Base-by-base conservation (phyloP, 2,797 vertebrate genomes). In the Schizopygopsis malacanthus region DNA sequence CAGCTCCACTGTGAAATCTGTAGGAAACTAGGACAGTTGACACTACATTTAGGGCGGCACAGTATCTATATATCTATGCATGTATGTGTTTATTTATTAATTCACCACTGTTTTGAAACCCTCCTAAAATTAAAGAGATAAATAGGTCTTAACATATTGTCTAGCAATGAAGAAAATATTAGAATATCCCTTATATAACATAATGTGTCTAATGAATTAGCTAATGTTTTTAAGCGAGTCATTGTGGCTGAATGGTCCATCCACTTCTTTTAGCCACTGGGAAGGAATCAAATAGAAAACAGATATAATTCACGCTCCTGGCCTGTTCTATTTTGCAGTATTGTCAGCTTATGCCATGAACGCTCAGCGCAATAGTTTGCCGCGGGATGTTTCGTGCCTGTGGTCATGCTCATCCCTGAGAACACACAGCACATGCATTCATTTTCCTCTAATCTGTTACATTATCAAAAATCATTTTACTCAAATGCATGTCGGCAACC, bases 241-340 rank as follows among this genome's bases (percentile, higher is more conserved):
- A 39, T 71, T 73, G 54, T 73, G 70, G 11, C 37, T 73, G n/a
- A 59, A 73, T 45, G 41, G 39, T 61, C 41, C 69, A 73, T 82
- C 69, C 39, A n/a, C 81, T 82, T 82, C 52, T 61, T 61, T 82
- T 82, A 73, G 81, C 81, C 70, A 72, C 52, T 47, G 81, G 82
- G 45, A 65, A 67, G 28, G 22, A 67, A 54, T 54, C 56, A 54
- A 69, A 70, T 77, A 39, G 61, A 41, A 84, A 77, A 67, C 47
- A 41, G 43, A 69, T 84, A 77, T 54, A 65, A 77, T 77, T 84
- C 72, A 41, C 1, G 45, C 73, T 65, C 15, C 33, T 67, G 82
- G 59, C 82, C 39, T 76, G 59, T 77, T 37, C 73, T 82, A 52
- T 6, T 56, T 69, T 84, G 41, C 47, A 77, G n/a, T 56, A 59